Base-by-base conservation (phyloP, 2,888 invertebrate genomes). In the Byasa hedistus region DNA sequence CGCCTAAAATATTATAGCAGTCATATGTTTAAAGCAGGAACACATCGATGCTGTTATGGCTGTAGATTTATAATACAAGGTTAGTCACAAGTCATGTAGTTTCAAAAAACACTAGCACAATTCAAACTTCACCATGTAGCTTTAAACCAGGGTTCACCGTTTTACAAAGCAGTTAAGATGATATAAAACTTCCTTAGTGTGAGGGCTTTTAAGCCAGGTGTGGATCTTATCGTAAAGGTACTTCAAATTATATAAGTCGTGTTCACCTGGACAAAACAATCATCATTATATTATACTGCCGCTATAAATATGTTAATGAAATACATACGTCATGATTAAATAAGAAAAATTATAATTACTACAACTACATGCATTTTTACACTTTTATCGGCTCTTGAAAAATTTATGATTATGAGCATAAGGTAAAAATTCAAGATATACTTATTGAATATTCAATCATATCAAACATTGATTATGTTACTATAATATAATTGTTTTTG, bases 191-290 rank as follows among this genome's bases (percentile, higher is more conserved):
- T n/a, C 52, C 12, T 21, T 21, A 22, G 36, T 51, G 44, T 32
- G 62, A 22, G 44, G 23, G 39, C n/a, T 27, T 55, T 65, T 55
- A 56, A 51, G 60, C 62, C 62, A 66, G 58, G 66, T 62, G 61
- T 54, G 48, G 54, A 27, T 54, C 23, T 66, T 66, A 66, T 62
- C 55, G n/a, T 22, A 57, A 1, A 44, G 39, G 27, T 32, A 62
- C 58, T 48, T 62, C 52, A 65, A 36, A 56, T 21, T 21, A 61
- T 59, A 62, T 66, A 44, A 66, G 54, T 59, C 56, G 48, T 17
- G 19, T 58, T 19, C 62, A 66, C 66, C 66, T 66, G 66, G 54
- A 51, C n/a, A 44, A 54, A 66, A 54, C 32, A 51, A 24, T n/a
- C 23, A 52, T 55, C 12, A 32, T 57, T 61, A 52, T 24, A 54